These are phyloP conservation scores for Bombus confusus DNA, from an alignment of 1,140 invertebrate species.

Conservation along the genomic window DNA sequence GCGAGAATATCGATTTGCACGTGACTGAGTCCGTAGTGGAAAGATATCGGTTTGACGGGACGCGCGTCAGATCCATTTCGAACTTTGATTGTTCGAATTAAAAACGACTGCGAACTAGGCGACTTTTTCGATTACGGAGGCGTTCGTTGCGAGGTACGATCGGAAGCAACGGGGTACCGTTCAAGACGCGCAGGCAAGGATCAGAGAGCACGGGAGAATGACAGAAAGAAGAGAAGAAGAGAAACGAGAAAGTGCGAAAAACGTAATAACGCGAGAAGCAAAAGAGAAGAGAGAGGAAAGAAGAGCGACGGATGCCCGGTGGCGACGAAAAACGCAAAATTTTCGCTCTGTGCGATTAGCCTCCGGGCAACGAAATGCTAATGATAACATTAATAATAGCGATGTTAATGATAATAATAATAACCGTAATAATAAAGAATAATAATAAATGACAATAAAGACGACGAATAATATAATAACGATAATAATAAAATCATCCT, in stretches of 20 bases:
- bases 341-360: constrained; percentile 73
- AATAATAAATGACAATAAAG: constrained; percentile 70
- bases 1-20: neutral
- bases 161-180: neutral
- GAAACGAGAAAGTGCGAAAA: constrained; percentile 29
- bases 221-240: constrained; percentile 19
- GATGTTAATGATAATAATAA: constrained; percentile 68
- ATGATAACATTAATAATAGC: constrained; percentile 69
- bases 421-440: constrained; percentile 69
- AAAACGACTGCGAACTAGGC: neutral
- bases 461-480: constrained; percentile 65
- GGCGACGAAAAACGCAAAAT: constrained; percentile 49
- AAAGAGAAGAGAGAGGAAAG: neutral
- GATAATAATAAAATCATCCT: constrained; percentile 71
- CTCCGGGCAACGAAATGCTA: constrained; percentile 65
- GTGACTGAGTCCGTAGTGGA: neutral
- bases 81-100: neutral
- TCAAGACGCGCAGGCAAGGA: neutral
- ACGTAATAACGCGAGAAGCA: constrained; percentile 14
- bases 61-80: neutral
- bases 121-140: neutral
- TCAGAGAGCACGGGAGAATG: constrained; percentile 5
- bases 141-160: neutral
- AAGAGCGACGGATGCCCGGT: constrained; percentile 20
- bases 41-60: neutral